Percentiles rank a stretch among this genome's conserved stretches.
phyloP scores from a whole-genome alignment of 2,888 invertebrate genomes.

The Cosmopolites sordidus region DNA sequence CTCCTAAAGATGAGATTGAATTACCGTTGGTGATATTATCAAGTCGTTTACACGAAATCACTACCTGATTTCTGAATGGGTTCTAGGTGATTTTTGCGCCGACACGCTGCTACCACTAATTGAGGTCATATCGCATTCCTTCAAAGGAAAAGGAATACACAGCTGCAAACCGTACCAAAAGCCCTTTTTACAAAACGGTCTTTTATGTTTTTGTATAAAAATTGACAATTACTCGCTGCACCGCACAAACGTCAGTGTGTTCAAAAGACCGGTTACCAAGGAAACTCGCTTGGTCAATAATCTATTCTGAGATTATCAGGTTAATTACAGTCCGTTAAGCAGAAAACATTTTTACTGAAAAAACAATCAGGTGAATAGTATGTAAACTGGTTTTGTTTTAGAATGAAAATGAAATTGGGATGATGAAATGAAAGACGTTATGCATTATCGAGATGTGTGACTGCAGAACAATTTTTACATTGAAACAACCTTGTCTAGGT shows the following conservation, averaged over 20 bases:
- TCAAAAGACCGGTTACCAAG: slow-evolving; percentile 7
- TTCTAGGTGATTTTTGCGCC: slow-evolving; percentile 6
- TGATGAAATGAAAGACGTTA: no score
- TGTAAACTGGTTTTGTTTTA: no score
- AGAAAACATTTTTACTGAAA: no score
- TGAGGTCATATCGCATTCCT: slow-evolving; percentile 11
- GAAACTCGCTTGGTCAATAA: slow-evolving; percentile 8
- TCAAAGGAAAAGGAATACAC: neutral
- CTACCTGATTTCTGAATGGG: slow-evolving; percentile 10
- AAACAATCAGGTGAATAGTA: no score
- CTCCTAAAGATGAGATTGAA: slow-evolving; percentile 34
- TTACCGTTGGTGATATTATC: no score
- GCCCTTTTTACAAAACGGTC: neutral
- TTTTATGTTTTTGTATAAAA: slow-evolving; percentile 5
- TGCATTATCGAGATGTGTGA: no score
- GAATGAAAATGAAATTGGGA: no score
- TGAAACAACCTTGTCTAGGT: no score
- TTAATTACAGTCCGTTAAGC: no score
- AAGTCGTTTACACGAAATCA: no score
- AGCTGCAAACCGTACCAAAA: neutral
- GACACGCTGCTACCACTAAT: slow-evolving; percentile 14
- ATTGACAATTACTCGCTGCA: slow-evolving; percentile 19
- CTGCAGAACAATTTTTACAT: no score
- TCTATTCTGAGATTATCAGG: neutral
- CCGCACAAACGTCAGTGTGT: slow-evolving; percentile 13